Conservation (phyloP, 2,797 vertebrate genomes). For the Eleutherodactylus coqui region DNA sequence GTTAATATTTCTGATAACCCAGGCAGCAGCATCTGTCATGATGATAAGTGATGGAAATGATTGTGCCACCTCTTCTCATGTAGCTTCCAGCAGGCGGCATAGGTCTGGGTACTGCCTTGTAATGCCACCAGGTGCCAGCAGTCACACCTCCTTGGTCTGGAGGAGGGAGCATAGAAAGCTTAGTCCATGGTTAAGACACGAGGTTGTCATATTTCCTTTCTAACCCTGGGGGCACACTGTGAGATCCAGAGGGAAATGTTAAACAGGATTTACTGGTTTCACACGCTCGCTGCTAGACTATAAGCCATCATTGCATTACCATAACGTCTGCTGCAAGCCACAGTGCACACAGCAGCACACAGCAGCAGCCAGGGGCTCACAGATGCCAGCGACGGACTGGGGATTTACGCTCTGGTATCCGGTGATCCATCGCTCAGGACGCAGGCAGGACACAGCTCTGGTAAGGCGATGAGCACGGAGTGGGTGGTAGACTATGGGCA, state of each 20-base stretch:
- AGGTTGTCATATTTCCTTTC: constrained; percentile 68
- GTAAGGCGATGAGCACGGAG: constrained; percentile 4
- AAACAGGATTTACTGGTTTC: constrained; percentile 71
- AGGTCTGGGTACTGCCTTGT: not conserved
- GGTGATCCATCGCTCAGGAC: not conserved
- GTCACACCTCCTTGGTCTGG: constrained; percentile 33
- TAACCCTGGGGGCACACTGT: constrained; percentile 71
- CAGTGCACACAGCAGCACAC: constrained; percentile 33
- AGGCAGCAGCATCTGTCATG: not conserved
- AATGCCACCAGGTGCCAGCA: constrained; percentile 42
- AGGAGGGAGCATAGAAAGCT: constrained; percentile 28
- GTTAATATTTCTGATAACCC: not conserved
- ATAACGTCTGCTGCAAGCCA: constrained; percentile 64
- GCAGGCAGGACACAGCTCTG: constrained; percentile 24
- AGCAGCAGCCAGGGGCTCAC: constrained; percentile 29
- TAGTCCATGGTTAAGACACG: constrained; percentile 57
- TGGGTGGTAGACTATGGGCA: not conserved
- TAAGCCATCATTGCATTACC: constrained; percentile 68
- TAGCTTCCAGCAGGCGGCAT: not conserved
- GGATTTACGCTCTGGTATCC: constrained; percentile 18
- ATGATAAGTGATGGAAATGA: not conserved
- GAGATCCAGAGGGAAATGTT: constrained; percentile 71
- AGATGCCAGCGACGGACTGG: constrained; percentile 51
- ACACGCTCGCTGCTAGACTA: constrained; percentile 68
- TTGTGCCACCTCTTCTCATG: not conserved